Evolutionary conservation across 2,113 vertebrate genomes (phyloP), one percentile per base, ranked within the genome.

Genomic region (Enhydra lutris): DNA sequence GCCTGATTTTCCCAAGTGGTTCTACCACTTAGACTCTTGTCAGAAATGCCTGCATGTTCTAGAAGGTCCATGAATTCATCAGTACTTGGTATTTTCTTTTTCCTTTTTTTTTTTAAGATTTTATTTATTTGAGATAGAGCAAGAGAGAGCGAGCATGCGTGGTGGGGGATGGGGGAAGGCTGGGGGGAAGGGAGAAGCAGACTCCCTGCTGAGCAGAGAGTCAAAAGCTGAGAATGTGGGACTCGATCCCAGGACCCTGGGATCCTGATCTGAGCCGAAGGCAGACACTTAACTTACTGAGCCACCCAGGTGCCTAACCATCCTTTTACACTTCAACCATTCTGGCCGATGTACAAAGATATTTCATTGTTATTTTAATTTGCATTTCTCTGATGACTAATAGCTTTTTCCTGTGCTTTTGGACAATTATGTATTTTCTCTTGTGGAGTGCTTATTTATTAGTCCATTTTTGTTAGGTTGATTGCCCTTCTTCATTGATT

Each of bases 351-450:
- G 24, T 26, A 14, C 15, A 34, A n/a, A 7, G 5, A 11, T 47
- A 50, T 59, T 80, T 85, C 31, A 24, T 5, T 71, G 7, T 36
- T 14, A 73, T 34, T 79, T 71, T 85, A 29, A 89, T 93, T 90
- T 78, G 10, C 12, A 61, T 34, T 91, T 91, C n/a, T 74, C 80
- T 87, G 61, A 83, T 55, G 29, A 83, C 23, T 29, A 76, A 29
- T 61, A 69, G 89, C 21, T 52, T 65, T 61, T 67, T 47, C 74
- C 55, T 59, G 80, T 69, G 36, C 23, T 67, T 83, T 85, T 67
- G 26, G 57, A 26, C 78, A 74, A 6, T 69, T n/a, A 69, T 65
- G 29, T 65, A 65, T 94, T 94, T 87, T 91, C 81, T 57, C 36
- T 81, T 80, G 29, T 45, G 17, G 79, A 85, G n/a, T 73, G 55